Percentiles rank a stretch among this genome's conserved stretches.
These are phyloP conservation scores for Nannoperca obscura DNA, from an alignment of 2,797 vertebrate species.

Conservation along the genomic window DNA sequence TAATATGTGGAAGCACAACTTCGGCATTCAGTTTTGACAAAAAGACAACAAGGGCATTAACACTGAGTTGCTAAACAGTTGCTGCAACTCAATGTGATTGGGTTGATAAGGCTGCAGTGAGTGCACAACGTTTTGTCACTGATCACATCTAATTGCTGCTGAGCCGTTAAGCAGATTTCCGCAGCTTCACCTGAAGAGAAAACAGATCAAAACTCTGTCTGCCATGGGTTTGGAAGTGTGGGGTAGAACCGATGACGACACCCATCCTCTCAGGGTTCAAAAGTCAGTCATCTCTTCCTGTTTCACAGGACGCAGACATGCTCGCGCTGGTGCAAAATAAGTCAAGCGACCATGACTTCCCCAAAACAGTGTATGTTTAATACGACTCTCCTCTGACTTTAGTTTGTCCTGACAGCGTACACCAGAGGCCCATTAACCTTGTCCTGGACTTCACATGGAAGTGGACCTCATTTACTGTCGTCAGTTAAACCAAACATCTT, in stretches of 20 bases:
- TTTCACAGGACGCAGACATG: conserved; percentile 81
- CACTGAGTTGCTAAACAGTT: conserved; percentile 11
- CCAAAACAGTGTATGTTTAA: conserved; percentile 59
- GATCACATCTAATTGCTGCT: conserved; percentile 60
- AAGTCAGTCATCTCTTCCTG: conserved; percentile 84
- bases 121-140: conserved; percentile 39
- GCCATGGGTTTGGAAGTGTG: conserved; percentile 57
- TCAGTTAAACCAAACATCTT: conserved; percentile 26
- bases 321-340: conserved; percentile 62
- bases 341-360: conserved; percentile 67
- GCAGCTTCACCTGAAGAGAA: conserved; percentile 52
- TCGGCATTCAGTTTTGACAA: conserved; percentile 6
- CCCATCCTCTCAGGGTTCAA: conserved; percentile 75
- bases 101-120: conserved; percentile 37
- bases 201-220: conserved; percentile 48
- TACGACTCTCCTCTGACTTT: conserved; percentile 48
- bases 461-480: conserved; percentile 36
- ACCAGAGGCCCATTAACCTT: conserved; percentile 66
- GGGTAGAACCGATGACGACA: conserved; percentile 72
- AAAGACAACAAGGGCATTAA: neutral
- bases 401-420: conserved; percentile 57
- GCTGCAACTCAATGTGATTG: conserved; percentile 27
- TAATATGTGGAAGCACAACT: conserved; percentile 18
- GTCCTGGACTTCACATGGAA: conserved; percentile 53
- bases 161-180: conserved; percentile 54